phyloP scores from a whole-genome alignment of 1,140 invertebrate species.

The Pachypsylla venusta region DNA sequence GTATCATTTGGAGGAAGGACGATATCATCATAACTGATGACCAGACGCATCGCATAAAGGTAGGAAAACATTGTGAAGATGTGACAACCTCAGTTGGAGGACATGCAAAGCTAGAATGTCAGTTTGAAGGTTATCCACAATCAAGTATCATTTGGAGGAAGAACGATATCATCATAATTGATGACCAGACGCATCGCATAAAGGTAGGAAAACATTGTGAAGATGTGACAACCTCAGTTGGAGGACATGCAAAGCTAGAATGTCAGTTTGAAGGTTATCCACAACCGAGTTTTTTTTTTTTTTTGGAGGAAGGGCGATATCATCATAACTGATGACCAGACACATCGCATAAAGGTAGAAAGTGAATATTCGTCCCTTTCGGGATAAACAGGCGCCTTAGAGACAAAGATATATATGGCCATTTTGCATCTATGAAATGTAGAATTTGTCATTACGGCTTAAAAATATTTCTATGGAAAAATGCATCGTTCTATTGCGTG shows the following conservation, averaged over 20 bases:
- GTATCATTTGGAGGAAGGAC: conserved; percentile 53
- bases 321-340: conserved; percentile 36
- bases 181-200: conserved; percentile 37
- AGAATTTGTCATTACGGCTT: too few relatives aligned
- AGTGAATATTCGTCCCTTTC: too few relatives aligned
- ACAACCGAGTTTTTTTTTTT: conserved; percentile 44
- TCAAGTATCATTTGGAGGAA: conserved; percentile 54
- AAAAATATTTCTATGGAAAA: too few relatives aligned
- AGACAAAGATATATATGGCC: too few relatives aligned
- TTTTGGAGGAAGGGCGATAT: conserved; percentile 52
- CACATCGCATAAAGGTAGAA: conserved; percentile 33
- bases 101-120: conserved; percentile 42
- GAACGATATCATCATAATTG: conserved; percentile 41
- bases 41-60: conserved; percentile 34
- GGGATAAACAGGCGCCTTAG: too few relatives aligned
- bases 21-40: conserved; percentile 38
- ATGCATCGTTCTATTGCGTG: too few relatives aligned
- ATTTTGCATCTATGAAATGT: too few relatives aligned
- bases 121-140: conserved; percentile 44
- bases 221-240: conserved; percentile 29
- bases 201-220: too few relatives aligned
- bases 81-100: conserved; percentile 31
- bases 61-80: too few relatives aligned
- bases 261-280: conserved; percentile 52
- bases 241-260: conserved; percentile 38